phyloP scores from a whole-genome alignment of 2,113 vertebrate genomes.

The Dicentrarchus labrax region DNA sequence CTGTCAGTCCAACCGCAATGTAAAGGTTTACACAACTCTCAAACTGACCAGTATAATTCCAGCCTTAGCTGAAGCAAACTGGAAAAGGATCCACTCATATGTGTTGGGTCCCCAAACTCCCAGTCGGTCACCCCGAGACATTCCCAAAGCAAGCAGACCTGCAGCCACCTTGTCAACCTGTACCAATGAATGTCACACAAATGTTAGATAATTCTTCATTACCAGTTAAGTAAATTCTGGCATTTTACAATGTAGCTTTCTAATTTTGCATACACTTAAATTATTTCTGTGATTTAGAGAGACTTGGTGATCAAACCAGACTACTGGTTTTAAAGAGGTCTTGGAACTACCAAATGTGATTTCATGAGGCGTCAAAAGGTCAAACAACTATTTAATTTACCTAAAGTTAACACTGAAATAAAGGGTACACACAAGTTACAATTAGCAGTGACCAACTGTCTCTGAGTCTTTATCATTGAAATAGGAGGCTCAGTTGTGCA shows the following conservation, averaged over 20 bases:
- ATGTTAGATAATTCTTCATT: neutral
- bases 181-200: neutral
- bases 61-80: slow-evolving; percentile 92
- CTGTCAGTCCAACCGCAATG: neutral
- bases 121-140: slow-evolving; percentile 90
- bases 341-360: too few species aligned
- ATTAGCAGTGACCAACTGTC: too few species aligned
- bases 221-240: neutral
- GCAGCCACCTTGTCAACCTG: slow-evolving; percentile 91
- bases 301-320: neutral
- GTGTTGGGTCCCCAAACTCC: slow-evolving; percentile 95
- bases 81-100: slow-evolving; percentile 93
- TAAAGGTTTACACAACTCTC: neutral
- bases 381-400: too few species aligned
- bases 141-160: slow-evolving; percentile 91
- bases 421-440: too few species aligned
- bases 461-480: too few species aligned
- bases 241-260: neutral
- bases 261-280: neutral
- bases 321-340: too few species aligned
- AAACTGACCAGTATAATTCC: slow-evolving; percentile 93
- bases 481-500: neutral
- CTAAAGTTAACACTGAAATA: too few species aligned
- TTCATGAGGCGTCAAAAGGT: too few species aligned
- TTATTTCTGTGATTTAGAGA: neutral